These are phyloP conservation scores for Drosophila rufa DNA, from an alignment of 1,140 invertebrate genomes.

Conservation along the genomic window DNA sequence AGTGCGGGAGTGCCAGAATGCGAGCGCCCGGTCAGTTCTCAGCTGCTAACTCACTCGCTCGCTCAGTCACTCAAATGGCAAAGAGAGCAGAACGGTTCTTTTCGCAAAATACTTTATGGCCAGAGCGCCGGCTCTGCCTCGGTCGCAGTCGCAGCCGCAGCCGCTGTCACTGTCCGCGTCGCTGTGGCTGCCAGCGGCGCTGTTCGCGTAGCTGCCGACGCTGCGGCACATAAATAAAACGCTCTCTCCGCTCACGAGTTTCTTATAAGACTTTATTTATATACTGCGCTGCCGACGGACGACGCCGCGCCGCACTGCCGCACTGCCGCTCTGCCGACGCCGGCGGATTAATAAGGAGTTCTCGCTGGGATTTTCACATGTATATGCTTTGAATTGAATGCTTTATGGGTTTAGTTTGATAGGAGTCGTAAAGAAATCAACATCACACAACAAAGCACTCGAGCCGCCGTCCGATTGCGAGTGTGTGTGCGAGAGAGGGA, in stretches of 20 bases:
- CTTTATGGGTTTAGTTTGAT: conserved; percentile 86
- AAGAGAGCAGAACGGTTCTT: conserved; percentile 68
- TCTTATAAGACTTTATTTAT: conserved; percentile 52
- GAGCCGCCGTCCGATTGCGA: conserved; percentile 44
- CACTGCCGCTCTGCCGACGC: conserved; percentile 32
- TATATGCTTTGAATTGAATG: conserved; percentile 85
- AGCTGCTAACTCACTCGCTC: conserved; percentile 54
- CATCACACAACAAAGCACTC: conserved; percentile 84
- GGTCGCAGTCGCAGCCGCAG: conserved; percentile 5
- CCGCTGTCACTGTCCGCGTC: no score
- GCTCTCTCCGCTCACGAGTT: conserved; percentile 44
- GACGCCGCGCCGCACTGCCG: conserved; percentile 26
- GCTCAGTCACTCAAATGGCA: conserved; percentile 55
- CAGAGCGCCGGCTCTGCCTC: conserved; percentile 26
- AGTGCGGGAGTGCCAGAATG: conserved; percentile 23
- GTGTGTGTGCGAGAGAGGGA: conserved; percentile 46
- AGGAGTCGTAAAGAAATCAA: conserved; percentile 86
- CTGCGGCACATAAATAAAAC: conserved; percentile 47
- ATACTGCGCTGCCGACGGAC: conserved; percentile 34
- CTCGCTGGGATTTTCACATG: conserved; percentile 85
- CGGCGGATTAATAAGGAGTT: conserved; percentile 84
- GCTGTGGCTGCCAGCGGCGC: conserved; percentile 17
- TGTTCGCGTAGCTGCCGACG: conserved; percentile 22
- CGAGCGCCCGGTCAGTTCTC: conserved; percentile 29
- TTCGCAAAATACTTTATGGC: conserved; percentile 81